Evolutionary conservation across 1,140 invertebrate species (phyloP), one percentile per base, ranked within the genome.

Genomic region (Samia ricini): DNA sequence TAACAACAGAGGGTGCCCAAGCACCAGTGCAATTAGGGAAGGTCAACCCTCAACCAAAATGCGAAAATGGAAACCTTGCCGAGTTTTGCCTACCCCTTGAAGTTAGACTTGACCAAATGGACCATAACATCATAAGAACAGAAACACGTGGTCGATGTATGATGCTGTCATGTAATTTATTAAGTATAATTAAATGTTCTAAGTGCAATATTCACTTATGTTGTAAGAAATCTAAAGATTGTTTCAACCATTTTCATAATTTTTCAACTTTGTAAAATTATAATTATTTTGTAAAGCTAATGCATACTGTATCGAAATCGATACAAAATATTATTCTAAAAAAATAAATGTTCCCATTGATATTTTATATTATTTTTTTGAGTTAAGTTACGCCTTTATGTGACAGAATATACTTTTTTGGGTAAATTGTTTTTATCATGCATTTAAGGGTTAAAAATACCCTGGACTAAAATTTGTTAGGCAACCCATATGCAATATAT

Each of bases 1-100:
- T 74, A 76, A 74, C 71, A 76, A 74, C 71, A 64, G 65, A 64
- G 72, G 72, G 69, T 69, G 71, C 65, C 74, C 74, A 67, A 73
- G 71, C 71, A 61, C 61, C 65, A 73, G 67, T 67, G 68, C 69
- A 61, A 71, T 42, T n/a, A n/a, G n/a, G n/a, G n/a, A n/a, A n/a
- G n/a, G n/a, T n/a, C n/a, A n/a, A n/a, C n/a, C n/a, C n/a, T n/a
- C n/a, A n/a, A n/a, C n/a, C n/a, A n/a, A n/a, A n/a, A n/a, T n/a
- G n/a, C n/a, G n/a, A n/a, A n/a, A n/a, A n/a, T n/a, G n/a, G n/a
- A n/a, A 64, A 60, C 63, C 60, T 54, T 56, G 24, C 52, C 69
- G 65, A 68, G 60, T 49, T 63, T 60, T 68, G 36, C 66, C 63
- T n/a, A 21, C 60, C 63, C n/a, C 22, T 48, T 51, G 64, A 71